These are phyloP conservation scores for Athene cunicularia DNA, from an alignment of 2,113 vertebrate genomes.

Conservation along the genomic window DNA sequence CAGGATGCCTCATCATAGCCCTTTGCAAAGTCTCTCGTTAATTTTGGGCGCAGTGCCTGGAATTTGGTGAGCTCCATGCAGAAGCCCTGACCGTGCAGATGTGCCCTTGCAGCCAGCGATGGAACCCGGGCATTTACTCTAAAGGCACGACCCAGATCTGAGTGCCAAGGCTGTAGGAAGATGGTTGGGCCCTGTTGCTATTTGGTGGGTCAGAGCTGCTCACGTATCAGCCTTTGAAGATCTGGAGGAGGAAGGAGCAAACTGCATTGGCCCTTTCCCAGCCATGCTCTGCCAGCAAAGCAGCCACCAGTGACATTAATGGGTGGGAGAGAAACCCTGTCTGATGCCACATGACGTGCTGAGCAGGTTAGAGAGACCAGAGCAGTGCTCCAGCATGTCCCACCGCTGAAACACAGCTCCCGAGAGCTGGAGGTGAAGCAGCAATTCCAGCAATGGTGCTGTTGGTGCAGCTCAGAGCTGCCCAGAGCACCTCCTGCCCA, in stretches of 20 bases:
- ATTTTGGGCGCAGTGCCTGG: not conserved
- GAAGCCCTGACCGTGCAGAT: not conserved
- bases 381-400: not conserved
- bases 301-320: not conserved
- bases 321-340: not conserved
- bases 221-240: fast-evolving
- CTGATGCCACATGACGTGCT: not conserved
- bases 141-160: not conserved
- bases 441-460: not conserved
- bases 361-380: not conserved
- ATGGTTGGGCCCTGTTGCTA: not conserved
- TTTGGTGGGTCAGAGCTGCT: not conserved
- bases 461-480: not conserved
- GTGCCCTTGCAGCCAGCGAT: not conserved
- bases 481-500: not conserved
- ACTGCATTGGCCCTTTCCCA: not conserved
- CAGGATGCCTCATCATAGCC: not conserved
- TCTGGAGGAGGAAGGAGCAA: not conserved
- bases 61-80: not conserved
- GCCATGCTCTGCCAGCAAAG: not conserved
- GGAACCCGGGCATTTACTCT: not conserved
- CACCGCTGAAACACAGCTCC: not conserved
- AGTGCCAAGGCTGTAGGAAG: not conserved
- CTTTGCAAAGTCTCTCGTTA: not conserved
- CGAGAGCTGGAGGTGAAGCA: not conserved